Evolutionary conservation across 2,113 vertebrate species (phyloP).

Genomic region (Aspidoscelis tigris): DNA sequence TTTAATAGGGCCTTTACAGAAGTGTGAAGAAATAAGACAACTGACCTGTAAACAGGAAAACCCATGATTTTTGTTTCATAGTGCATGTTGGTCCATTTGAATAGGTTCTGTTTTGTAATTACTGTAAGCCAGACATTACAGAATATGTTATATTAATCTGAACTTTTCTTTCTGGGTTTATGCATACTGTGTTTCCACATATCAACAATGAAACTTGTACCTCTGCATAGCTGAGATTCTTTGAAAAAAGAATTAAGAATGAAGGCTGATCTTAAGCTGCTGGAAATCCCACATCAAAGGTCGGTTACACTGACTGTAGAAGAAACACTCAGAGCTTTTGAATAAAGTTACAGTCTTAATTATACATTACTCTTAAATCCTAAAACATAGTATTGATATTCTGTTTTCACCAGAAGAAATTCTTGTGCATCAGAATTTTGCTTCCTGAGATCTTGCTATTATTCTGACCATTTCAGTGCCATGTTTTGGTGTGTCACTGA

Average conservation of each 20-base stretch:
- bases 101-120: slow-evolving; percentile 41
- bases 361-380: not conserved
- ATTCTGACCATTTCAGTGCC: too few species aligned
- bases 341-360: not conserved
- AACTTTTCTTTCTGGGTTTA: not conserved
- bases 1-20: not conserved
- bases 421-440: too few species aligned
- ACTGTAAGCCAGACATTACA: slow-evolving; percentile 50
- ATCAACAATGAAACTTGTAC: not conserved
- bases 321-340: not conserved
- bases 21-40: not conserved
- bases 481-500: too few species aligned
- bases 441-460: too few species aligned
- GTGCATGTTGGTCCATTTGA: slow-evolving; percentile 58
- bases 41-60: not conserved
- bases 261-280: not conserved
- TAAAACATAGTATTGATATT: slow-evolving; percentile 1
- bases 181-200: not conserved
- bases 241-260: not conserved
- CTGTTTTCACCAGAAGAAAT: too few species aligned
- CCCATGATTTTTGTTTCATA: not conserved
- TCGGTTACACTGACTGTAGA: not conserved
- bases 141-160: slow-evolving; percentile 28
- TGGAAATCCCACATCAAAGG: not conserved
- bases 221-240: not conserved